Conservation (phyloP, 1,140 invertebrate species). For the Zaprionus gabonicus region DNA sequence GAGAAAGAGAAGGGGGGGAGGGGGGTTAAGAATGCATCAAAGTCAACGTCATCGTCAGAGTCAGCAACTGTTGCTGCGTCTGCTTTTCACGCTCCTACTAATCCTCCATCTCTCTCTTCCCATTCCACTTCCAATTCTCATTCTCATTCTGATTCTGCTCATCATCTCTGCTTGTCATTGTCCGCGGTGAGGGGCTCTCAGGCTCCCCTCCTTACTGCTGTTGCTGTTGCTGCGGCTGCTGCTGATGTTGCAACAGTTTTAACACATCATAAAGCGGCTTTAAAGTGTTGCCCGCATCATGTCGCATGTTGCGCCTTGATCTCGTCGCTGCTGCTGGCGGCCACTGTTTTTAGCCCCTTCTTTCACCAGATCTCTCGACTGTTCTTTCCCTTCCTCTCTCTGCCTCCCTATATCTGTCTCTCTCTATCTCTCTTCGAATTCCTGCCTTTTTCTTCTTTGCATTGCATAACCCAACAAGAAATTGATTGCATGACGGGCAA, state of each 20-base stretch:
- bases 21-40: constrained; percentile 1
- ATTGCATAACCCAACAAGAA: constrained; percentile 2
- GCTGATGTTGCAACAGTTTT: constrained; percentile 45
- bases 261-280: constrained; percentile 54
- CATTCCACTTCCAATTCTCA: constrained; percentile 30
- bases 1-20: not conserved
- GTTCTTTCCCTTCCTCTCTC: not conserved
- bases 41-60: constrained; percentile 43
- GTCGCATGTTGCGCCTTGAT: constrained; percentile 34
- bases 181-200: constrained; percentile 33
- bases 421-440: not conserved
- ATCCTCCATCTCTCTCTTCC: not conserved
- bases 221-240: constrained; percentile 21
- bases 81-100: constrained; percentile 6
- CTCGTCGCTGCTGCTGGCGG: constrained; percentile 2
- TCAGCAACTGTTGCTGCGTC: constrained; percentile 14
- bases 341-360: constrained; percentile 3
- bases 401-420: too few relatives aligned
- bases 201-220: constrained; percentile 2
- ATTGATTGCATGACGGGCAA: not conserved
- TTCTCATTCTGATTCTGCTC: constrained; percentile 57
- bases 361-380: too few relatives aligned
- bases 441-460: not conserved
- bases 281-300: constrained; percentile 43
- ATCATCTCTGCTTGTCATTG: constrained; percentile 60